These are phyloP conservation scores for Porites lobata DNA, from an alignment of 92 coral and sea anemone species.

Conservation along the genomic window DNA sequence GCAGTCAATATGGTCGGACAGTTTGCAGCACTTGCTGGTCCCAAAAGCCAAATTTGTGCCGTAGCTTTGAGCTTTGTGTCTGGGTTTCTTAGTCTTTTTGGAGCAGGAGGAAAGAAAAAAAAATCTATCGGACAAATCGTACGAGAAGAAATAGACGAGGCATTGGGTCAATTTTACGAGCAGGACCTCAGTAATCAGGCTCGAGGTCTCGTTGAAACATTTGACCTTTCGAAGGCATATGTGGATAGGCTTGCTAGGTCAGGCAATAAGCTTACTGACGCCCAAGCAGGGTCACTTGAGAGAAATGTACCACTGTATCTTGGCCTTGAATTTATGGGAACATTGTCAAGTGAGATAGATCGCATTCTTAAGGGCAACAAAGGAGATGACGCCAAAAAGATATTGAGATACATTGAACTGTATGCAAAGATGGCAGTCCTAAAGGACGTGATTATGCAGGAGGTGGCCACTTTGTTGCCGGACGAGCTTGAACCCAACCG, in stretches of 20 bases:
- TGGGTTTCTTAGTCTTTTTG: slow-evolving; percentile 5
- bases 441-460: slow-evolving; percentile 49
- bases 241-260: slow-evolving; percentile 28
- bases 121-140: slow-evolving; percentile 49
- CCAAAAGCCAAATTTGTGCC: slow-evolving; percentile 26
- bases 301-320: slow-evolving; percentile 46
- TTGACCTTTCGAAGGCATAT: slow-evolving; percentile 52
- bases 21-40: slow-evolving; percentile 52
- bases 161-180: neutral
- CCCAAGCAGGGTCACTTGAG: slow-evolving; percentile 35
- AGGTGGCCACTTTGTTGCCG: slow-evolving; percentile 27
- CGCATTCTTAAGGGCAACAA: slow-evolving; percentile 30
- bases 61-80: slow-evolving; percentile 45
- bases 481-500: neutral
- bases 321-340: slow-evolving; percentile 55
- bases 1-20: neutral
- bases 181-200: slow-evolving; percentile 46
- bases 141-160: slow-evolving; percentile 22
- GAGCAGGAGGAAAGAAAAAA: slow-evolving; percentile 29
- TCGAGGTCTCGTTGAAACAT: slow-evolving; percentile 33
- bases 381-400: slow-evolving; percentile 11
- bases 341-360: slow-evolving; percentile 26
- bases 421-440: slow-evolving; percentile 43
- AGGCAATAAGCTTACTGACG: slow-evolving; percentile 11
- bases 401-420: slow-evolving; percentile 1